phyloP scores from a whole-genome alignment of 2,888 invertebrate genomes.

The Eremobia ochroleuca region DNA sequence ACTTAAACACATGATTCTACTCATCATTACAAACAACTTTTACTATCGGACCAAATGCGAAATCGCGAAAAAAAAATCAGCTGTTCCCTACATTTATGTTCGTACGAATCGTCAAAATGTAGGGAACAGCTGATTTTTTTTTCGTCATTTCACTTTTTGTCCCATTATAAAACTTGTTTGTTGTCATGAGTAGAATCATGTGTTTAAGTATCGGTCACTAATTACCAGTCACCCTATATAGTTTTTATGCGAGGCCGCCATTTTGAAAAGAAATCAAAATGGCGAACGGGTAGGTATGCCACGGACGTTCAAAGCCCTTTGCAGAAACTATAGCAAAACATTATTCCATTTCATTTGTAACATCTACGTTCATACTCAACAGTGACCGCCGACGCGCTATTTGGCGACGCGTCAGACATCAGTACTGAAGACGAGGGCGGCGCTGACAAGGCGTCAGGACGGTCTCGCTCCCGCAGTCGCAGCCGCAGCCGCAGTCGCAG shows the following conservation, averaged over 20 bases:
- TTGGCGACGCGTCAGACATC: constrained; percentile 98
- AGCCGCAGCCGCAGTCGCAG: constrained; percentile 71
- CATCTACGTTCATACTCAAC: constrained; percentile 42
- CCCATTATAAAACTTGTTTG: too few relatives aligned
- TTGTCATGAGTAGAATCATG: too few relatives aligned
- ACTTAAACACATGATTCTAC: too few relatives aligned
- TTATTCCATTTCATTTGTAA: background rate
- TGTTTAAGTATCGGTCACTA: too few relatives aligned
- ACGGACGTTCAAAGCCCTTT: background rate
- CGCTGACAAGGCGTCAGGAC: constrained; percentile 76
- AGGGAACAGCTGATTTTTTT: too few relatives aligned
- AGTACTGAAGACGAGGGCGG: constrained; percentile 95
- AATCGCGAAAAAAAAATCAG: too few relatives aligned
- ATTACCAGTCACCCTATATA: too few relatives aligned
- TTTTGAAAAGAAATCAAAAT: background rate
- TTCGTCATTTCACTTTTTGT: too few relatives aligned
- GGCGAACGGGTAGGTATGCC: background rate
- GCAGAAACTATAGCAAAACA: background rate
- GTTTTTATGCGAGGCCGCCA: background rate
- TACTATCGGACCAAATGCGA: too few relatives aligned
- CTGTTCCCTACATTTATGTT: too few relatives aligned
- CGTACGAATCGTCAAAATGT: too few relatives aligned
- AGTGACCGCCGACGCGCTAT: constrained; percentile 96
- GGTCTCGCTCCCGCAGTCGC: constrained; percentile 76
- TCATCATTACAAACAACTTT: too few relatives aligned